A percentile compares a stretch with the other conserved stretches of the same genome.
Conservation (phyloP, 2,797 vertebrate species). For the Crocidura indochinensis region DNA sequence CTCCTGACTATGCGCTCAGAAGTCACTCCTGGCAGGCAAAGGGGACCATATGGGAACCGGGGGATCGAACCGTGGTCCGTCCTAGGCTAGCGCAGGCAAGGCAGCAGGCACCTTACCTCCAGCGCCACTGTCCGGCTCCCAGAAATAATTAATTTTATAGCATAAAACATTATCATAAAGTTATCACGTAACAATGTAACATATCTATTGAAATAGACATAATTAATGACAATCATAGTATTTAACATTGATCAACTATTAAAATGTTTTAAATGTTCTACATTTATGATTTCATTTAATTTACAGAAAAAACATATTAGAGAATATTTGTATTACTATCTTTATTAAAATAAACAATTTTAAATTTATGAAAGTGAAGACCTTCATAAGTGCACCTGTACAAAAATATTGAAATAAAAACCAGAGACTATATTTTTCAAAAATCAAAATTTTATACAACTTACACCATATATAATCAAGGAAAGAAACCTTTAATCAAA, state of each 20-base stretch:
- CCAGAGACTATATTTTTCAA: neutral
- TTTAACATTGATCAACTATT: constrained; percentile 69
- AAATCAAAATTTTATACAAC: neutral
- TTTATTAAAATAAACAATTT: constrained; percentile 54
- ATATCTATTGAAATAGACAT: constrained; percentile 4
- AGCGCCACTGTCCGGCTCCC: too few relatives aligned
- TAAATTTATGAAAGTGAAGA: constrained; percentile 3
- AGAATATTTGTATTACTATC: constrained; percentile 17
- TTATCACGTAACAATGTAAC: constrained; percentile 42
- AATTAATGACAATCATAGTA: constrained; percentile 66
- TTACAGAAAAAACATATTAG: constrained; percentile 41
- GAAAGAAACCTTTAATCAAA: neutral
- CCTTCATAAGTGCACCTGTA: neutral
- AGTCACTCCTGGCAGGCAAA: too few relatives aligned
- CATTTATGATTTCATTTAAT: constrained; percentile 67
- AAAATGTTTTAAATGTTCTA: constrained; percentile 68
- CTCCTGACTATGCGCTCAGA: too few relatives aligned
- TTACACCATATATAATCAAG: neutral
- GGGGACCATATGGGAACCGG: too few relatives aligned
- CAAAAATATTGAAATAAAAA: neutral
- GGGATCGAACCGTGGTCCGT: too few relatives aligned
- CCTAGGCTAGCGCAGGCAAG: too few relatives aligned
- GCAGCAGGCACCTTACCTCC: too few relatives aligned
- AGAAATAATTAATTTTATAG: constrained; percentile 37
- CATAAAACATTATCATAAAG: constrained; percentile 25